Conservation (phyloP, 2,797 vertebrate genomes). For the Avahi laniger region DNA sequence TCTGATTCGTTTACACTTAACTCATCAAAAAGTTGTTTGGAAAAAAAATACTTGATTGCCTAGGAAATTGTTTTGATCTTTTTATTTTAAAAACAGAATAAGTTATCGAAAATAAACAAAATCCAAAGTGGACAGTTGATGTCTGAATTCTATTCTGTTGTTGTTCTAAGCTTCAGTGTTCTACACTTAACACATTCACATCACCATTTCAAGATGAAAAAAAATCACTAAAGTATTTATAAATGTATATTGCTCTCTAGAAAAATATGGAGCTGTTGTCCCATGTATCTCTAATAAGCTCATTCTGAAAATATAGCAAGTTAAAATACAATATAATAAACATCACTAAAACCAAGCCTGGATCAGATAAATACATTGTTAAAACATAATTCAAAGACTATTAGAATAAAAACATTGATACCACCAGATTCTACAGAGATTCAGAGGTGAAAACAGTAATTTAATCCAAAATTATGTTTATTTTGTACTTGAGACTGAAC, state of each 20-base stretch:
- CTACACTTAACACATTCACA: background rate
- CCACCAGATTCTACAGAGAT: background rate
- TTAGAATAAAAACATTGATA: background rate
- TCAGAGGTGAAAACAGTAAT: background rate
- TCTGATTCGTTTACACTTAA: slow-evolving; percentile 75
- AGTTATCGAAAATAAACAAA: slow-evolving; percentile 64
- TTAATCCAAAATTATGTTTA: background rate
- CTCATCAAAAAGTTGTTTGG: slow-evolving; percentile 73
- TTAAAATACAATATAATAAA: background rate
- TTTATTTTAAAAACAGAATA: slow-evolving; percentile 59
- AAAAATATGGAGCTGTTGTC: background rate
- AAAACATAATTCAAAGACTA: background rate
- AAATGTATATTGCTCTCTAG: background rate
- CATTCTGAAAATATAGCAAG: background rate
- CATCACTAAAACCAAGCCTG: background rate
- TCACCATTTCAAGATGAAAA: background rate
- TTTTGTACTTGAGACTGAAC: background rate
- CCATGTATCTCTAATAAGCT: background rate
- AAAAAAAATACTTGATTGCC: slow-evolving; percentile 58
- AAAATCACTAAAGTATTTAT: background rate
- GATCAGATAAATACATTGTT: background rate
- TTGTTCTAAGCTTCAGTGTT: background rate
- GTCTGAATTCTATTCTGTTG: slow-evolving; percentile 7
- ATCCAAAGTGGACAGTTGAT: slow-evolving; percentile 7
- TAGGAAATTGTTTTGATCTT: slow-evolving; percentile 74